A percentile compares a stretch with the other conserved stretches of the same genome.
phyloP scores from a whole-genome alignment of 2,113 vertebrate species.

The Suricata suricatta region DNA sequence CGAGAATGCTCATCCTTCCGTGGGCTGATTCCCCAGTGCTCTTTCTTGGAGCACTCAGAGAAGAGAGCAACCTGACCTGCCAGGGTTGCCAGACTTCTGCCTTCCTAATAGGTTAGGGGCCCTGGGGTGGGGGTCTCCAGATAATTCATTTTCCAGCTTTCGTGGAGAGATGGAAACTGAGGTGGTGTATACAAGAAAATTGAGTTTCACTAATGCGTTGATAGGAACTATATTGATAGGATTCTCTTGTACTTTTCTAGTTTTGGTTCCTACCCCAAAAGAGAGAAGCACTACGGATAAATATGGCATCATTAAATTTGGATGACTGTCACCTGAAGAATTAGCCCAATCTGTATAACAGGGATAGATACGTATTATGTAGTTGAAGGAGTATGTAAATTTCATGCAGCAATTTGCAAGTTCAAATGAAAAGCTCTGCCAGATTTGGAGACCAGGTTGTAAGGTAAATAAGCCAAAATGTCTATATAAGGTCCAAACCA shows the following conservation, averaged over 20 bases:
- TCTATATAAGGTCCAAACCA: background rate
- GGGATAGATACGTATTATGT: background rate
- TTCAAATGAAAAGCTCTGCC: constrained; percentile 47
- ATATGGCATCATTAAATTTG: background rate
- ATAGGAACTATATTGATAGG: background rate
- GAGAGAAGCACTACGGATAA: background rate
- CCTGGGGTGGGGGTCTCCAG: background rate
- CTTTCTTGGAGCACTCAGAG: background rate
- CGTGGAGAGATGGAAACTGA: background rate
- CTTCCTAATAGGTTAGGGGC: background rate
- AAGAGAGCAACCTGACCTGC: background rate
- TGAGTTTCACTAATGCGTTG: background rate
- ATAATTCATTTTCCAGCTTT: constrained; percentile 39
- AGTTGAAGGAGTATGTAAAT: constrained; percentile 36
- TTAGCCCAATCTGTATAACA: background rate
- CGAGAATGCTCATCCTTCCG: background rate
- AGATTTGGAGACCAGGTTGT: constrained; percentile 20
- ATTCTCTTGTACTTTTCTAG: background rate
- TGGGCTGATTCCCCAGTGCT: rapidly evolving
- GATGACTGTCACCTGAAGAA: background rate
- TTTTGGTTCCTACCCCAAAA: background rate
- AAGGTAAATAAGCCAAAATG: constrained; percentile 24
- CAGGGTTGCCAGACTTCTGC: background rate
- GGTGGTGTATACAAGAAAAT: background rate
- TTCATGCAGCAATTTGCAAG: constrained; percentile 14